A percentile compares a stretch with the other conserved stretches of the same genome.
phyloP scores from a whole-genome alignment of 2,797 vertebrate genomes.

The Ceryle rudis region DNA sequence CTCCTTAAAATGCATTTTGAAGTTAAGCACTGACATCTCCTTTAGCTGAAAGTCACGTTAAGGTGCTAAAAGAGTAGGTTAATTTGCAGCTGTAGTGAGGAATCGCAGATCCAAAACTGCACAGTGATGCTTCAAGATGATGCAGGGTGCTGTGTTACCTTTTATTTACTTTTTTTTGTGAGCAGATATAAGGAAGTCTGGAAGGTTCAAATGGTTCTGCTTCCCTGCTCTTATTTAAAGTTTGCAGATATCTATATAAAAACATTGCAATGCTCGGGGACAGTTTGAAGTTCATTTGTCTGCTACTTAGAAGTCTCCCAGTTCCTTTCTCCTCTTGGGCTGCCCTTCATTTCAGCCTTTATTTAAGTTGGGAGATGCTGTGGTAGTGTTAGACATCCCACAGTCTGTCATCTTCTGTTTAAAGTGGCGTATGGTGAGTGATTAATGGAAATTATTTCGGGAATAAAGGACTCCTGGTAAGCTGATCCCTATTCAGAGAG shows the following conservation, averaged over 20 bases:
- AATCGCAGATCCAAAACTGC: not conserved
- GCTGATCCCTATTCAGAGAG: slow-evolving; percentile 60
- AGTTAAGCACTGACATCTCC: not conserved
- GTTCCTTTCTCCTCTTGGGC: not conserved
- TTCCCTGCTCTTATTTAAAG: not conserved
- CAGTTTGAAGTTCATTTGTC: not conserved
- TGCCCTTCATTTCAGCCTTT: slow-evolving; percentile 11
- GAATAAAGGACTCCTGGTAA: slow-evolving; percentile 67
- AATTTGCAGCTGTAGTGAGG: slow-evolving; percentile 3
- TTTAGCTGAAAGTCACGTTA: not conserved
- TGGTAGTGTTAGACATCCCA: not conserved
- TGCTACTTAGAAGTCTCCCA: not conserved
- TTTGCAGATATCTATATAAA: not conserved
- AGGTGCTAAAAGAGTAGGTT: not conserved
- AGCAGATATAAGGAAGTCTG: not conserved
- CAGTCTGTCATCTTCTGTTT: slow-evolving; percentile 43
- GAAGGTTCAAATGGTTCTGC: not conserved
- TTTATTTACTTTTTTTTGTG: not conserved
- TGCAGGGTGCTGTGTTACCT: not conserved
- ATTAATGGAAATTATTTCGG: slow-evolving; percentile 61
- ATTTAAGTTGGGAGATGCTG: slow-evolving; percentile 19
- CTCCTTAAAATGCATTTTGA: not conserved
- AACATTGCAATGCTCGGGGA: not conserved
- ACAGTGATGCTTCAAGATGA: not conserved
- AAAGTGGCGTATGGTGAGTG: slow-evolving; percentile 41